phyloP scores from a whole-genome alignment of 2,888 invertebrate species.

The Exocentrus adspersus region DNA sequence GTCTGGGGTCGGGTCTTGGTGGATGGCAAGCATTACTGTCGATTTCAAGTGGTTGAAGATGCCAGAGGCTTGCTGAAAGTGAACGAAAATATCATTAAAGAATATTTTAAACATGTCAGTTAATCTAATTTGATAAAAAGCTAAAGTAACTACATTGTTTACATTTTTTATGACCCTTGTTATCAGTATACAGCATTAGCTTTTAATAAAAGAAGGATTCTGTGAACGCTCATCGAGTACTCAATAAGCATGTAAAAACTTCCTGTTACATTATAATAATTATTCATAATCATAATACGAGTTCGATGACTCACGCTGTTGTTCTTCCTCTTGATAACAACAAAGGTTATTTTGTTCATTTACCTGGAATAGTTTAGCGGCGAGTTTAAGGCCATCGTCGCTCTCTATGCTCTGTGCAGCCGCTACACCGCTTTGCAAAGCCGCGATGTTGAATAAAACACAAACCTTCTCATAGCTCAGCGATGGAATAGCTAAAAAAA shows the following conservation, averaged over 20 bases:
- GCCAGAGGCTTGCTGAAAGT: slow-evolving; percentile 88
- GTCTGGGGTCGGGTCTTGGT: slow-evolving; percentile 96
- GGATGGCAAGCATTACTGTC: slow-evolving; percentile 82
- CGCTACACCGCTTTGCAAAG: slow-evolving; percentile 90
- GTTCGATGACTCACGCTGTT: too few relatives aligned
- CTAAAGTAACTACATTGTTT: too few relatives aligned
- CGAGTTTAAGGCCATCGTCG: slow-evolving; percentile 92
- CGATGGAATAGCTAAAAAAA: slow-evolving; percentile 80
- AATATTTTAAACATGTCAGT: slow-evolving; percentile 27
- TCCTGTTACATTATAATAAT: too few relatives aligned
- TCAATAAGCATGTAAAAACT: too few relatives aligned
- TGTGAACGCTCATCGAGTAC: too few relatives aligned
- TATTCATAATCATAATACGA: too few relatives aligned
- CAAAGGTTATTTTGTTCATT: slow-evolving; percentile 13
- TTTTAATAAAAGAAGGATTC: too few relatives aligned
- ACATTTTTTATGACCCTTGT: too few relatives aligned
- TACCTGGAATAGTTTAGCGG: slow-evolving; percentile 92
- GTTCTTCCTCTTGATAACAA: too few relatives aligned
- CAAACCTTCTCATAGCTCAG: slow-evolving; percentile 94
- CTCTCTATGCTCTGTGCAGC: slow-evolving; percentile 85
- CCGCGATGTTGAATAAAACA: slow-evolving; percentile 95
- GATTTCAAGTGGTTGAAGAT: slow-evolving; percentile 88
- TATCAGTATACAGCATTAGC: too few relatives aligned
- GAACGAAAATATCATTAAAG: too few relatives aligned
- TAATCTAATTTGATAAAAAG: too few relatives aligned